Evolutionary conservation across 92 coral and sea anemone genomes (phyloP).

Genomic region (Parazoanthus swiftii): DNA sequence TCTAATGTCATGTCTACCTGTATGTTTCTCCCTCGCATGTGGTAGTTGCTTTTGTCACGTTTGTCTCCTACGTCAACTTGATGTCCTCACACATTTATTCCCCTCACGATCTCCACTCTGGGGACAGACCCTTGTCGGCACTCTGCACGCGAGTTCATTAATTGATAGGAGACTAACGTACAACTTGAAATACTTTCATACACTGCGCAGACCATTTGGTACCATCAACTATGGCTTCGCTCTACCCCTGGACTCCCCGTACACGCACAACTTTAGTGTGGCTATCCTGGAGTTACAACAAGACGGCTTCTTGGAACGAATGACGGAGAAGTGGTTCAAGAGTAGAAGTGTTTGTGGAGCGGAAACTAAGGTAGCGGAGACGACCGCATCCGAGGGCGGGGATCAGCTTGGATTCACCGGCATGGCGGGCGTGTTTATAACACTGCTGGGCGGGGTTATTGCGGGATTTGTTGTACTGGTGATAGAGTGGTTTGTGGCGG

Average conservation of each 20-base stretch:
- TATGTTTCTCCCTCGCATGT: too few species aligned
- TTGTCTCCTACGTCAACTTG: too few species aligned
- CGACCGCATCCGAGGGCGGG: constrained; percentile 70
- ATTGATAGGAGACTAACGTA: neutral
- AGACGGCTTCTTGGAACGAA: constrained; percentile 73
- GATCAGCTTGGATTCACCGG: constrained; percentile 72
- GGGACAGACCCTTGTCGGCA: too few species aligned
- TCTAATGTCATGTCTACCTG: too few species aligned
- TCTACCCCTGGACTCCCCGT: constrained; percentile 77
- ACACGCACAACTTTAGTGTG: constrained; percentile 83
- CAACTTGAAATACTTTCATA: neutral
- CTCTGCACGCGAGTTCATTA: too few species aligned
- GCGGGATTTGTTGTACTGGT: constrained; percentile 61
- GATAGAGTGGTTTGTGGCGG: constrained; percentile 73
- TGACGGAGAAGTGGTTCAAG: constrained; percentile 86
- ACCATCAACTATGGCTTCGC: constrained; percentile 83
- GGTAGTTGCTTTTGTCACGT: too few species aligned
- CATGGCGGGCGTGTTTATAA: constrained; percentile 80
- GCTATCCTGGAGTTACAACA: constrained; percentile 85
- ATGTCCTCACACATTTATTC: too few species aligned
- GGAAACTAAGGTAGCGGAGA: constrained; percentile 77
- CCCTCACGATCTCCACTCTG: too few species aligned
- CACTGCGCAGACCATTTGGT: constrained; percentile 62
- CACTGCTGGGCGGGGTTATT: constrained; percentile 68
- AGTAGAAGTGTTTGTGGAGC: constrained; percentile 78